These are phyloP conservation scores for Ivindomyrus marchei DNA, from an alignment of 2,113 vertebrate genomes.

Conservation along the genomic window DNA sequence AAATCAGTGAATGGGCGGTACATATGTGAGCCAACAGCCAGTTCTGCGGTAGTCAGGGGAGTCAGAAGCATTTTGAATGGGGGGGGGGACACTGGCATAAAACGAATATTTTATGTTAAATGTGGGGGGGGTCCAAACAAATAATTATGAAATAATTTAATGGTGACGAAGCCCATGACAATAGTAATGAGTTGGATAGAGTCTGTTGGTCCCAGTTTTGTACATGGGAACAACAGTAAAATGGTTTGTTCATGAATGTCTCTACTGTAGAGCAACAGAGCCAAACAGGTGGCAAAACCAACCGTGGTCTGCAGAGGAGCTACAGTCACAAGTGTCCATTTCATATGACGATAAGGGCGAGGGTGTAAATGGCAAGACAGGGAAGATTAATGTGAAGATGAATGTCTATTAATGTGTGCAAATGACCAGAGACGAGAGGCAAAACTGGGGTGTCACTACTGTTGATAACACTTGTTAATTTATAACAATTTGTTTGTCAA, in stretches of 20 bases:
- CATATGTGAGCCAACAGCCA: not conserved
- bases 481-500: not conserved
- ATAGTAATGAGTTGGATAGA: not conserved
- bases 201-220: not conserved
- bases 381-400: not conserved
- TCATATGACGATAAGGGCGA: not conserved
- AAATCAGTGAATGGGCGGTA: not conserved
- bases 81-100: too few species aligned
- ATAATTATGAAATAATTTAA: too few species aligned
- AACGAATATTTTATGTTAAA: too few species aligned
- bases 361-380: not conserved
- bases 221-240: not conserved
- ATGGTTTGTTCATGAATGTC: not conserved
- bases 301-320: not conserved
- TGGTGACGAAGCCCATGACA: too few species aligned
- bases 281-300: not conserved
- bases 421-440: not conserved
- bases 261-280: not conserved
- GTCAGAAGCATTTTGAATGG: too few species aligned
- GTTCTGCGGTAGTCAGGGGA: not conserved
- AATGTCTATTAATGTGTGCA: not conserved
- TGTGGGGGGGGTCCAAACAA: too few species aligned
- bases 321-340: not conserved
- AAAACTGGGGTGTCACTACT: not conserved
- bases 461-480: not conserved